Conservation (phyloP, 53 echinoderm and acorn worm species). For the Patiria pectinifera region DNA sequence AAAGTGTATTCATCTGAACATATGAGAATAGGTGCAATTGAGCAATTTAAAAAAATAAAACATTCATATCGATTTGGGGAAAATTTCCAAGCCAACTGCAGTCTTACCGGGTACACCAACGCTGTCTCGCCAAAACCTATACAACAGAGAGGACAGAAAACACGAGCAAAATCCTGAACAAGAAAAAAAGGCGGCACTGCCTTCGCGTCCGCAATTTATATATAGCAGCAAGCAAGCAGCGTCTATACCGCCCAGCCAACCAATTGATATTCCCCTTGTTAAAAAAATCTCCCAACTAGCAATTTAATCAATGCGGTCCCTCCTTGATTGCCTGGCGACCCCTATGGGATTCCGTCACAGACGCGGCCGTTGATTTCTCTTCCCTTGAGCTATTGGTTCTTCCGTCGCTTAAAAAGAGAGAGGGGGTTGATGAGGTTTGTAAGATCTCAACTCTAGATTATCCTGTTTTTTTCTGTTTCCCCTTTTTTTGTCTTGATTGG, state of each 20-base stretch:
- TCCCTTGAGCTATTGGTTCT: background rate
- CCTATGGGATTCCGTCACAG: background rate
- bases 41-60: too few species aligned
- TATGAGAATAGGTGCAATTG: too few species aligned
- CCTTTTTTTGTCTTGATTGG: background rate
- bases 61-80: too few species aligned
- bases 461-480: background rate
- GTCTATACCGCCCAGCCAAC: background rate
- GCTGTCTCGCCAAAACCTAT: background rate
- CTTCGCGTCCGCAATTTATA: background rate
- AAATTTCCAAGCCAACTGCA: too few species aligned
- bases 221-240: background rate
- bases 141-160: background rate
- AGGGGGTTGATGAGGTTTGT: background rate
- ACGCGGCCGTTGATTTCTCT: constrained; percentile 17
- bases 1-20: too few species aligned
- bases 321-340: constrained; percentile 13
- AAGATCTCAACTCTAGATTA: background rate
- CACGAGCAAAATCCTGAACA: background rate
- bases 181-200: background rate
- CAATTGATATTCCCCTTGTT: constrained; percentile 1
- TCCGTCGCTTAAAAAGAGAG: background rate
- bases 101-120: too few species aligned
- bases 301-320: constrained; percentile 47
- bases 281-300: constrained; percentile 6